phyloP scores from a whole-genome alignment of 2,888 invertebrate species.

The Heteromurus nitidus region DNA sequence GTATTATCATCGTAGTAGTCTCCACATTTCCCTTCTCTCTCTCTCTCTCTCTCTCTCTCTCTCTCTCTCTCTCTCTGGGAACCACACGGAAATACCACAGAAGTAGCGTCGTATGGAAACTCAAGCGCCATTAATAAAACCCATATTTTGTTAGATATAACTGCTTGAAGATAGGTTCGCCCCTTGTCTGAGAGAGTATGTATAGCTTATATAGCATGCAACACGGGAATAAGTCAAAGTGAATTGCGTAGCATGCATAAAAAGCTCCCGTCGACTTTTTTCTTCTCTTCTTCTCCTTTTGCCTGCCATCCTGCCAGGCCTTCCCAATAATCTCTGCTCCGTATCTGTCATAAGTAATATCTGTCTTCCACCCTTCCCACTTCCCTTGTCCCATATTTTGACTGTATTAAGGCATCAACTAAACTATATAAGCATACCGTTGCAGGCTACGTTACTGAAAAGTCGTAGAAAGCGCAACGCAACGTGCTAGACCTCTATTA shows the following conservation, averaged over 20 bases:
- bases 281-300: not conserved
- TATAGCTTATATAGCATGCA: not conserved
- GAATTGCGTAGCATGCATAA: conserved; percentile 6
- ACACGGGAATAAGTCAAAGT: conserved; percentile 12
- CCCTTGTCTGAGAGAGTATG: not conserved
- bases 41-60: not conserved
- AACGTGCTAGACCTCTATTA: too few relatives aligned
- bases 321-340: conserved; percentile 35
- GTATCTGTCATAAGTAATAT: conserved; percentile 45
- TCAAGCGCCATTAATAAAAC: conserved; percentile 26
- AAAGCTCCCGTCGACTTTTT: not conserved
- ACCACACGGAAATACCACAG: not conserved
- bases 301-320: not conserved
- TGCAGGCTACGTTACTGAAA: too few relatives aligned
- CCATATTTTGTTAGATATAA: conserved; percentile 26
- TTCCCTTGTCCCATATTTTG: conserved; percentile 19
- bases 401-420: too few relatives aligned
- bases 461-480: too few relatives aligned
- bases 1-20: conserved; percentile 8
- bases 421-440: too few relatives aligned
- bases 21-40: not conserved
- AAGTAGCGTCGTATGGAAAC: conserved; percentile 5
- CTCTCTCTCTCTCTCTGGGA: not conserved
- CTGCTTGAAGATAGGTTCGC: too few relatives aligned
- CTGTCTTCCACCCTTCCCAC: conserved; percentile 27